Percentiles rank a stretch among this genome's conserved stretches.
These are phyloP conservation scores for Cassiopea andromeda DNA, from an alignment of 30 jellyfish, hydroid and myxozoan species.

Conservation along the genomic window DNA sequence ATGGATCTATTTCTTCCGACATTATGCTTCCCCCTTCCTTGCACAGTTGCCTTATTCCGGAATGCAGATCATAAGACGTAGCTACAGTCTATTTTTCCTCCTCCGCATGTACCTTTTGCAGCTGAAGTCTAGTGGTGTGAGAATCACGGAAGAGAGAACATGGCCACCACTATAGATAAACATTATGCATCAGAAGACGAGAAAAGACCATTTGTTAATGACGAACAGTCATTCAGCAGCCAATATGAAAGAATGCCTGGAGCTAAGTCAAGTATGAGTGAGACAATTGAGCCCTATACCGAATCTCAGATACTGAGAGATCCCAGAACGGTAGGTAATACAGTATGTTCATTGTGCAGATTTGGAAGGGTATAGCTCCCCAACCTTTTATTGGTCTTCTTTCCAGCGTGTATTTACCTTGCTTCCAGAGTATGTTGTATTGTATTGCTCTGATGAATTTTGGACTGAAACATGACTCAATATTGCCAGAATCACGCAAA, in stretches of 20 bases:
- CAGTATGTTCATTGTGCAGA: no score
- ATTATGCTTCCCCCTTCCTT: conserved; percentile 2
- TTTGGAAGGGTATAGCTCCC: no score
- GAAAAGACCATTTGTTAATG: conserved; percentile 53
- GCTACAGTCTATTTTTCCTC: not conserved
- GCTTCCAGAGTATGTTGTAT: no score
- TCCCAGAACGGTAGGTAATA: conserved; percentile 52
- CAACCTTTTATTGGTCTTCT: no score
- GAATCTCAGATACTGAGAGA: conserved; percentile 66
- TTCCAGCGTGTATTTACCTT: no score
- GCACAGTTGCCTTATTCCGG: no score
- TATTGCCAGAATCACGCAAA: no score
- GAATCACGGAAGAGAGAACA: conserved; percentile 1
- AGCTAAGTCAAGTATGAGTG: conserved; percentile 55
- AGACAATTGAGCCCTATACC: conserved; percentile 54
- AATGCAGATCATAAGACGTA: not conserved
- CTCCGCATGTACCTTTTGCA: conserved; percentile 12
- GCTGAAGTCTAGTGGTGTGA: not conserved
- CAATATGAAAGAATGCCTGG: conserved; percentile 54
- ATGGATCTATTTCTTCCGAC: conserved; percentile 56
- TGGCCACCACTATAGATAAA: conserved; percentile 75
- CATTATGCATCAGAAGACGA: conserved; percentile 71
- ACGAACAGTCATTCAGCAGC: conserved; percentile 52
- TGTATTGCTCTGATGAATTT: no score
- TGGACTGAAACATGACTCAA: no score